Base-by-base conservation (phyloP, 2,113 vertebrate species). In the Hippocampus abdominalis region DNA sequence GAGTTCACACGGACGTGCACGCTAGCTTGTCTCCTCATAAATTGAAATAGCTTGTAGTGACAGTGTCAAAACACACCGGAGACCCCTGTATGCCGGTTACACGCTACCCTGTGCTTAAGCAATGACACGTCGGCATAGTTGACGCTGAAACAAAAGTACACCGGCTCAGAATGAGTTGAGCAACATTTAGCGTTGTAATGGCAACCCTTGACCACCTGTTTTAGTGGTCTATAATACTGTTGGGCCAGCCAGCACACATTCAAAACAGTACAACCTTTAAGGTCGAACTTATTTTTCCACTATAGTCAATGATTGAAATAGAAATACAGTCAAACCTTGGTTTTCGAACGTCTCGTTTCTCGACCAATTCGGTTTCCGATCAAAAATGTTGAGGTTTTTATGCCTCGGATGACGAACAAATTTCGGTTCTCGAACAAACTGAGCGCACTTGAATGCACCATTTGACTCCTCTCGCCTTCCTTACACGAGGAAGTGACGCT, bases 1-100 rank as follows among this genome's bases (percentile, higher is more conserved):
- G 75, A 81, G 84, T 88, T 85, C 75, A 80, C 81, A 78, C 75
- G 74, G 29, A 75, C 51, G 16, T 7, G 64, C 62, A 56, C 40
- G 67, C 49, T 60, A 69, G 69, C 46, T 64, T 54, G 73, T 71
- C 75, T 79, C 64, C 76, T 74, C 74, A 73, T 78, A 62, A 79
- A 82, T 62, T 66, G 25, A 67, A 65, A 73, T 49, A 66, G 66
- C 29, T 73, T 68, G 44, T 65, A 32, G 27, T 60, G 27, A 60
- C 57, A 60, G 57, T 60, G 57, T 60, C 27, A 60, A 60, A 60
- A 60, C 57, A 60, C 57, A 60, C 18, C 8, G 27, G 27, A 29
- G 57, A 60, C 57, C 27, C 57, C 15, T 16, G 25, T 29, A 27
- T 27, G 56, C 9, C 27, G 16, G 56, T 29, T 29, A 59, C 57